Evolutionary conservation across 2,113 vertebrate species (phyloP).

Genomic region (Myanophis thanlyinensis): DNA sequence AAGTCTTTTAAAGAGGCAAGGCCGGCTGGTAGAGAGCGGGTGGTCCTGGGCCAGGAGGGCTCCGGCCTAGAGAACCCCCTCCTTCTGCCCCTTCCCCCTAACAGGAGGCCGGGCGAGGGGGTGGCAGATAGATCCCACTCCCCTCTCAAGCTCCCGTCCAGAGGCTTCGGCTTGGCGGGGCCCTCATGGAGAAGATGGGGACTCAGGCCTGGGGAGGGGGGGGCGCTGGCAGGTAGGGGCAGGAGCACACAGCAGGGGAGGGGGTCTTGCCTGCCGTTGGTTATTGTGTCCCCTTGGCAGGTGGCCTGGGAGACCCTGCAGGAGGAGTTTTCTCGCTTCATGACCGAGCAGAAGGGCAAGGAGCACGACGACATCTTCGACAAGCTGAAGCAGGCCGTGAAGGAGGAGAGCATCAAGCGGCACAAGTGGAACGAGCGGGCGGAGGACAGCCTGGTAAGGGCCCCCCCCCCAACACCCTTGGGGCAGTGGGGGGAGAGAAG

Average conservation of each 20-base stretch:
- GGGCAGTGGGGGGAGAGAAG: accelerated
- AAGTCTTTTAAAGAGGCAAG: too few relatives aligned
- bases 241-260: background rate
- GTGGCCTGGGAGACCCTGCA: conserved; percentile 98
- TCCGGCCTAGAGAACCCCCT: background rate
- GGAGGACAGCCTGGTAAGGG: conserved; percentile 92
- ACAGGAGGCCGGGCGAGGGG: too few relatives aligned
- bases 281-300: conserved; percentile 58
- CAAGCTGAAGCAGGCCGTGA: conserved; percentile 97
- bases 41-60: background rate
- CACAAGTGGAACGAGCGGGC: conserved; percentile 98
- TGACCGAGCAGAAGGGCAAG: conserved; percentile 96
- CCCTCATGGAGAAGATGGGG: background rate
- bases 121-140: background rate
- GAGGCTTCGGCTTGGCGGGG: background rate
- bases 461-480: background rate
- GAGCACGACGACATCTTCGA: conserved; percentile 98
- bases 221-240: background rate
- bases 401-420: conserved; percentile 94
- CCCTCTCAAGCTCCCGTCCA: background rate
- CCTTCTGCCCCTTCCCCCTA: background rate
- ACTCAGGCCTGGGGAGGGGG: background rate
- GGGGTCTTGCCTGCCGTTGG: background rate
- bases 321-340: conserved; percentile 97
- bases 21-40: too few relatives aligned